Evolutionary conservation across 2,797 vertebrate species (phyloP), one percentile per base, ranked within the genome.

Genomic region (Selene dorsalis): DNA sequence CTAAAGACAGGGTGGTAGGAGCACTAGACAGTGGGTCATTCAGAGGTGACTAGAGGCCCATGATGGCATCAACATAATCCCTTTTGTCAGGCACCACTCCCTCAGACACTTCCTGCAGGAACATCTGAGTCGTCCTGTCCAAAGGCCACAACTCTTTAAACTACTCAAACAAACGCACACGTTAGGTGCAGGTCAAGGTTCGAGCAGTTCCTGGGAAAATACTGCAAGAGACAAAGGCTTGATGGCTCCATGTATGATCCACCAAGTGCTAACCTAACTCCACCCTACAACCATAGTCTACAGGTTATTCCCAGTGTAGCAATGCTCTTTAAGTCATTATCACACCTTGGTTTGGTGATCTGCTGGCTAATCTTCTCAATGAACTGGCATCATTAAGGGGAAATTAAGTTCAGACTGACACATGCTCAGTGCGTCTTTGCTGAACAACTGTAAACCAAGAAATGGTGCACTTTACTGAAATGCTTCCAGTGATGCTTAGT

Each of bases 81-180:
- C 58, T 61, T 30, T 53, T 18, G 68, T 74, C 39, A 62, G 58
- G 58, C 63, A 17, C 41, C 59, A 55, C 65, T 75, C 71, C 69
- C 52, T 68, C 32, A 20, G 41, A 61, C 43, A 69, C 35, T 58
- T 81, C 70, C 77, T 73, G 50, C 35, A 45, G 22, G 35, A 75
- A 53, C 63, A 62, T 50, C 64, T 41, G n/a, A 69, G 17, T 55
- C 22, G 1, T 66, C 47, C 53, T 3, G 18, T 75, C 58, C 68
- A 78, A 84, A 84, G 75, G 69, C 30, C 68, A 65, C n/a, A 13
- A 56, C 53, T 60, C 61, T 76, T 65, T n/a, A 48, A 76, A 74
- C 18, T 26, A 43, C n/a, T 56, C 17, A 76, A 78, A 73, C 24
- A 79, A 78, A 70, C 0, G 3, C 67, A 63, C 1, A 0, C 61